Base-by-base conservation (phyloP, 1,140 invertebrate genomes). In the Microplitis mediator region DNA sequence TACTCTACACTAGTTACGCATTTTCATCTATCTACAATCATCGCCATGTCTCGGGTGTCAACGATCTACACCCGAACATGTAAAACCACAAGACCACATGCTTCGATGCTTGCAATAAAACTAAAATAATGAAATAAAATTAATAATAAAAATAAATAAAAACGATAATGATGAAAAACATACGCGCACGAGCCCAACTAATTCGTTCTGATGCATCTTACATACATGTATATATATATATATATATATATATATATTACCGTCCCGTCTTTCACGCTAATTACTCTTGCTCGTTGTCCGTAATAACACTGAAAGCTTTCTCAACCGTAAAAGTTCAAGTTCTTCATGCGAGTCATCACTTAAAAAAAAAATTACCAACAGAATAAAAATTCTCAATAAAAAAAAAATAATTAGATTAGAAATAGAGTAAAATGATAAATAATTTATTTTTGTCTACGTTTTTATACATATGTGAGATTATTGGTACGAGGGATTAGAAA, bases 121-220 rank as follows among this genome's bases (percentile, higher is more conserved):
- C 11, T 9, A 9, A 45, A 56, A 51, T 51, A 23, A 45, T 8
- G 34, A 35, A 4, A 65, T 64, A 39, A 64, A 64, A 58, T 51
- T 45, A 13, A 23, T 62, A 23, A 6, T 23, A 8, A 62, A 8
- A 31, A 50, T 31, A 34, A 23, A 6, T 23, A 14, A 62, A 8
- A 31, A 50, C 32, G 35, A 74, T 39, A 39, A 39, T 39, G 2
- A 39, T 39, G 6, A 13, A 36, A 63, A 71, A 71, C 71, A 75
- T 75, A 60, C 66, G 66, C 65, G 72, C 72, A 63, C 65, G 45
- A 74, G 68, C 51, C 67, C 36, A 75, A 77, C 71, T 75, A 77
- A 79, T 82, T 84, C 81, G 80, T 83, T 80, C 74, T 75, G 52
- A 78, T 79, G 73, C 81, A 84, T 85, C 82, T 84, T 76, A 82